Base-by-base conservation (phyloP, 2,113 vertebrate species). In the Greenwoodochromis staneri region DNA sequence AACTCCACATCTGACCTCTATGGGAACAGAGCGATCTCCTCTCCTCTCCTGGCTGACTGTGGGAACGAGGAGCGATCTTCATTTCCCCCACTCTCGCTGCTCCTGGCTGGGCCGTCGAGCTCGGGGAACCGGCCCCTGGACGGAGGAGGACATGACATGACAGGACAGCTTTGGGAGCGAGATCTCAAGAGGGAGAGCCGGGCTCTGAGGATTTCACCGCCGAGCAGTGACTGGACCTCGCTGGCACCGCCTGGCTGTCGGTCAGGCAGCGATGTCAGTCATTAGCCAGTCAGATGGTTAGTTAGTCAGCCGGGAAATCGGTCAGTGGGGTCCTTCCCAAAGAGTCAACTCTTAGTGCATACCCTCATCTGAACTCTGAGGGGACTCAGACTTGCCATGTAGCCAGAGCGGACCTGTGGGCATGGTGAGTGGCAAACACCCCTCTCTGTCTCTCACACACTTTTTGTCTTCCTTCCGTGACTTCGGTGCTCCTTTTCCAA, bases 1-100 rank as follows among this genome's bases (percentile, higher is more conserved):
- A 90, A 94, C 91, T 94, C 93, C 82, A 91, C 88, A 94, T 95
- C 92, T 96, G 95, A 94, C 93, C 93, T 94, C 90, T 89, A 89
- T 94, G 93, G 88, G 93, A 95, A 90, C 90, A 84, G 86, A 92
- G 87, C 80, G 91, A 85, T 86, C 90, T 87, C 80, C 63, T 59
- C 91, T 91, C 82, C 38, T 81, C 69, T 83, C 29, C 86, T 84
- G 49, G 81, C 88, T 85, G 87, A 82, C 92, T 91, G 90, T 93
- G 92, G 94, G 91, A 93, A 91, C 71, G 34, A 80, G 86, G 34
- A 40, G 84, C 66, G 63, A 87, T 86, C 73, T 82, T 89, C 7
- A 42, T 63, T 63, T 76, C 71, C 31, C 78, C 38, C 11, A 17
- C 78, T 61, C 34, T 73, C 73, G 12, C 14, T 42, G 34, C 53